These are phyloP conservation scores for Punctoribates punctum DNA, from an alignment of 2,888 invertebrate species.

Conservation along the genomic window DNA sequence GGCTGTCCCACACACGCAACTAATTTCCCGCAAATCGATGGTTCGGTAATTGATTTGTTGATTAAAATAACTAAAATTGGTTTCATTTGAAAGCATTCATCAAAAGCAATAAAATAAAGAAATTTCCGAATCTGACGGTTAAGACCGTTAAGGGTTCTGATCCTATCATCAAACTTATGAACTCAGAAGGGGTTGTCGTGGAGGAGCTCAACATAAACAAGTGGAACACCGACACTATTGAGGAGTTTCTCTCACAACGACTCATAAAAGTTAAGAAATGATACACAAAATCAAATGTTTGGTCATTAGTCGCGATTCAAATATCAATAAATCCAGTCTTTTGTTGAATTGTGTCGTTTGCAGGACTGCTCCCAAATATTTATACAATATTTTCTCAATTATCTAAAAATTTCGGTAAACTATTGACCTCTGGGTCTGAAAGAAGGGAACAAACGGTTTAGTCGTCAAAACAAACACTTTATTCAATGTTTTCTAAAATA, in stretches of 20 bases:
- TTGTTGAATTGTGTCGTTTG: no score
- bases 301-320: no score
- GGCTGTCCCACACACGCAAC: constrained; percentile 90
- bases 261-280: not conserved
- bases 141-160: constrained; percentile 89
- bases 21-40: constrained; percentile 93
- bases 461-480: no score
- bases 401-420: no score
- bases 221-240: constrained; percentile 97
- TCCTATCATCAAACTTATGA: constrained; percentile 85
- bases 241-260: constrained; percentile 66
- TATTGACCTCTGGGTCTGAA: no score
- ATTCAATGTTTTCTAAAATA: no score
- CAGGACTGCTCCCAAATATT: no score
- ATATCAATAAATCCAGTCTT: no score
- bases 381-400: no score
- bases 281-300: no score
- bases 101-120: constrained; percentile 81
- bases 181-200: constrained; percentile 74
- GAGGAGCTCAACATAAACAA: constrained; percentile 88
- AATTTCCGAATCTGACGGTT: constrained; percentile 85
- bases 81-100: constrained; percentile 70
- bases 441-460: no score
- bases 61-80: constrained; percentile 42
- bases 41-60: constrained; percentile 52